A percentile compares a stretch with the other conserved stretches of the same genome.
Conservation (phyloP, 2,888 invertebrate species). For the Protula sp. region DNA sequence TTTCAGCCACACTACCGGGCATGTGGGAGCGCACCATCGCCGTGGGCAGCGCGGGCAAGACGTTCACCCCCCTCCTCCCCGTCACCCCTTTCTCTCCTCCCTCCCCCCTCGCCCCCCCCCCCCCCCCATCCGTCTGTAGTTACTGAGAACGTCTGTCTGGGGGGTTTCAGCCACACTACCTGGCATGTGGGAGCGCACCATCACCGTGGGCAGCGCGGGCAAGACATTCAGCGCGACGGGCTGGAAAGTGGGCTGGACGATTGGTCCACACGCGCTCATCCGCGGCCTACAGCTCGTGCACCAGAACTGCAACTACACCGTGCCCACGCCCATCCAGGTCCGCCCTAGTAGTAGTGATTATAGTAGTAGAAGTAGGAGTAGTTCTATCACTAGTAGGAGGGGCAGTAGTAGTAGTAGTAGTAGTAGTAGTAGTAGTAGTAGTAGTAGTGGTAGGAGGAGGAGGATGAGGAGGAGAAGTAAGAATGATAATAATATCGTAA, state of each 20-base stretch:
- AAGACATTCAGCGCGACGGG: slow-evolving; percentile 93
- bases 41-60: slow-evolving; percentile 95
- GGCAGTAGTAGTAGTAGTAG: no score
- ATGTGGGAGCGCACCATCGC: slow-evolving; percentile 99
- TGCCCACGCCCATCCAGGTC: slow-evolving; percentile 76
- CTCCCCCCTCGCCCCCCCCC: no score
- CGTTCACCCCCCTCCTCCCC: no score
- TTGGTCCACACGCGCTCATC: slow-evolving; percentile 78
- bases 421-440: no score
- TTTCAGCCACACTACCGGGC: slow-evolving; percentile 74
- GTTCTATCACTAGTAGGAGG: no score
- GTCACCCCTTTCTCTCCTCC: no score
- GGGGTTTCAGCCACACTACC: slow-evolving; percentile 70
- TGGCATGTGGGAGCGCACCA: slow-evolving; percentile 95
- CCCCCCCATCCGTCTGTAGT: no score
- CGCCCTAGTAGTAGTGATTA: slow-evolving; percentile 25
- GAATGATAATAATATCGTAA: no score
- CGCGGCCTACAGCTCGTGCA: slow-evolving; percentile 77
- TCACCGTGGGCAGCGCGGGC: slow-evolving; percentile 94
- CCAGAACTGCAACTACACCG: slow-evolving; percentile 90
- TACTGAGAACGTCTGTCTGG: no score
- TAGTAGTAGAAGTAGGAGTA: no score
- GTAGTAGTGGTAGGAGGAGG: no score
- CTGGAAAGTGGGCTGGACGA: slow-evolving; percentile 81
- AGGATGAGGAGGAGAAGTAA: no score